A percentile compares a stretch with the other conserved stretches of the same genome.
Evolutionary conservation across 2,797 vertebrate species (phyloP).

Genomic region (Oceanodroma leucorhoa): DNA sequence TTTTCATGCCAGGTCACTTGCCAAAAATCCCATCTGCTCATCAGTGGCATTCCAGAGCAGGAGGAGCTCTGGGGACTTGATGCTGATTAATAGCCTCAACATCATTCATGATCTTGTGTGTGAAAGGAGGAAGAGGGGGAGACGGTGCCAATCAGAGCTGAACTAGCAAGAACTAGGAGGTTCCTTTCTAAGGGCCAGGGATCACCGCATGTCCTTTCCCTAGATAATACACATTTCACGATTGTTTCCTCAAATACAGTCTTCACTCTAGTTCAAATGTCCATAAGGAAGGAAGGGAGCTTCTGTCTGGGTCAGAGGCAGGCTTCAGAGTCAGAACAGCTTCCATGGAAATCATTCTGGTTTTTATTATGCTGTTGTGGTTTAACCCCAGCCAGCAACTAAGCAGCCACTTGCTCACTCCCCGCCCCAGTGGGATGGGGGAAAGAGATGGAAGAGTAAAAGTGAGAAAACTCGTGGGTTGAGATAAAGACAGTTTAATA

Average conservation of each 20-base stretch:
- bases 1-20: constrained; percentile 62
- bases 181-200: not conserved
- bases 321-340: not conserved
- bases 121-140: not conserved
- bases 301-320: not conserved
- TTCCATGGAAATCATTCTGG: not conserved
- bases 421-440: too few relatives aligned
- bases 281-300: not conserved
- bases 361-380: not conserved
- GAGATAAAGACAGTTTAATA: too few relatives aligned
- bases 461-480: too few relatives aligned
- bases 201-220: not conserved
- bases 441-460: too few relatives aligned
- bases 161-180: not conserved
- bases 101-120: not conserved
- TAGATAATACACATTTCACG: not conserved
- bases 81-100: constrained; percentile 58
- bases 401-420: too few relatives aligned
- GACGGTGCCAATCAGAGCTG: not conserved
- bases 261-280: not conserved
- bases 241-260: not conserved
- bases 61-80: constrained; percentile 47
- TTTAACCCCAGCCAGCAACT: too few relatives aligned
- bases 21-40: constrained; percentile 73
- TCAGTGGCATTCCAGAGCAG: constrained; percentile 65